A percentile compares a stretch with the other conserved stretches of the same genome.
Conservation (phyloP, 1,140 invertebrate species). For the Cotesia glomerata region DNA sequence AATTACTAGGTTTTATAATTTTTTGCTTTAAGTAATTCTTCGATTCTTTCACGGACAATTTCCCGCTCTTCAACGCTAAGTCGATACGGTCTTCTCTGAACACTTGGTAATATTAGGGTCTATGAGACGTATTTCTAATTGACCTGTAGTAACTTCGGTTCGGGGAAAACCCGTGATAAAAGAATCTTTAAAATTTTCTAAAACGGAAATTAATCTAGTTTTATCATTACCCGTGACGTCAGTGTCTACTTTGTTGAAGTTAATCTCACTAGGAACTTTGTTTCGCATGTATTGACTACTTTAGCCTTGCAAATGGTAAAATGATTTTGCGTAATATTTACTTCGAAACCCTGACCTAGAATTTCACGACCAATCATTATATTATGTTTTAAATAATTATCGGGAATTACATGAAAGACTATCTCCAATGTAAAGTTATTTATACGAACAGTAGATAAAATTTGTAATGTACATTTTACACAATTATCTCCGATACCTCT, state of each 20-base stretch:
- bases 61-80: neutral
- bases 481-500: conserved; percentile 11
- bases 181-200: neutral
- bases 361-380: conserved; percentile 23
- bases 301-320: neutral
- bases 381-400: conserved; percentile 8
- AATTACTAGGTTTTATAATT: conserved; percentile 5
- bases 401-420: conserved; percentile 10
- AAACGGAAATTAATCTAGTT: neutral
- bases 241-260: conserved; percentile 9
- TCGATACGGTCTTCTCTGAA: conserved; percentile 9
- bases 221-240: neutral
- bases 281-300: neutral
- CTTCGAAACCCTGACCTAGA: neutral
- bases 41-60: neutral
- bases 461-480: neutral
- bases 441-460: neutral
- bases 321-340: neutral
- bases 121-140: conserved; percentile 2
- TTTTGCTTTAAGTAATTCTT: neutral
- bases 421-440: neutral
- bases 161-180: conserved; percentile 6
- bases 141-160: neutral
- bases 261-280: neutral
- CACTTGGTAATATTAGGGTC: conserved; percentile 9